Percentiles rank a stretch among this genome's conserved stretches.
These are phyloP conservation scores for Leptoteleia sp. DNA, from an alignment of 1,140 invertebrate genomes.

Conservation along the genomic window DNA sequence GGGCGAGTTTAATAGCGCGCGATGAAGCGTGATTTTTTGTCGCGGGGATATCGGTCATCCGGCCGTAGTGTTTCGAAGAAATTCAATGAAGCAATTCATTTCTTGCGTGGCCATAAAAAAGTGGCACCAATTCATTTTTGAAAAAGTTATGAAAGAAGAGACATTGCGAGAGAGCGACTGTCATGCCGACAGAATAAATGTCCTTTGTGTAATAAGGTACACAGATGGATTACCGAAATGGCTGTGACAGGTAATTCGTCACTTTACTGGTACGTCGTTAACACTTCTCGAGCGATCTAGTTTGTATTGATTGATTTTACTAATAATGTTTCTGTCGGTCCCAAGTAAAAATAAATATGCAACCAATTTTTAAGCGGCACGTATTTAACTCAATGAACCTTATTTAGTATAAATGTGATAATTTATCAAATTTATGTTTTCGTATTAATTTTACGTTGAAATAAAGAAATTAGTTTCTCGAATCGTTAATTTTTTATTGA, in stretches of 20 bases:
- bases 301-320: slow-evolving; percentile 55
- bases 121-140: slow-evolving; percentile 30
- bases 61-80: slow-evolving; percentile 12
- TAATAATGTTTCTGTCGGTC: slow-evolving; percentile 47
- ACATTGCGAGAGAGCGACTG: slow-evolving; percentile 39
- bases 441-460: too few species aligned
- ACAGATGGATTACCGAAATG: slow-evolving; percentile 63
- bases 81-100: slow-evolving; percentile 44
- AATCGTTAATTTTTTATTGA: too few species aligned
- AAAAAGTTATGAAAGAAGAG: slow-evolving; percentile 47
- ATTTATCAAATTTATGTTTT: too few species aligned
- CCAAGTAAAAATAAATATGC: slow-evolving; percentile 13
- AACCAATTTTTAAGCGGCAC: too few species aligned
- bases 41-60: not conserved
- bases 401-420: too few species aligned
- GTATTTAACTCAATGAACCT: too few species aligned
- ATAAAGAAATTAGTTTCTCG: too few species aligned
- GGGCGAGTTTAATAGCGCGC: not conserved
- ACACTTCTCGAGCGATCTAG: slow-evolving; percentile 49
- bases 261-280: slow-evolving; percentile 43
- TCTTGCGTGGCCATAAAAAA: slow-evolving; percentile 27
- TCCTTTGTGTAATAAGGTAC: slow-evolving; percentile 57
- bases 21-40: slow-evolving; percentile 10
- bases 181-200: slow-evolving; percentile 41
- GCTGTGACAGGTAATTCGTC: slow-evolving; percentile 63